Evolutionary conservation across 2,113 vertebrate genomes (phyloP).

Genomic region (Edolisoma coerulescens): DNA sequence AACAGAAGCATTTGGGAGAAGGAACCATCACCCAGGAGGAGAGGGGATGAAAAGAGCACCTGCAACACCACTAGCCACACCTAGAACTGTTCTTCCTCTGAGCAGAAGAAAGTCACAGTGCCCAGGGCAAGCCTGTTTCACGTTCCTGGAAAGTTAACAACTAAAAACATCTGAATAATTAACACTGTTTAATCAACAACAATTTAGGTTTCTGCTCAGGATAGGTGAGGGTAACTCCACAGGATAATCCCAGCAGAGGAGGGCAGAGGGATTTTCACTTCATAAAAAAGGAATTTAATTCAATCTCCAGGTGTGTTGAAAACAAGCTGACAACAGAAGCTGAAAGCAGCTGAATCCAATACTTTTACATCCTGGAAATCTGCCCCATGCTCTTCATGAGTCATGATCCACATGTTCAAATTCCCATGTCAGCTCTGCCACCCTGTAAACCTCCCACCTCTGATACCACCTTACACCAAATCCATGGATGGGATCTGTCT

Average conservation of each 20-base stretch:
- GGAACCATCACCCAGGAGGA: too few relatives aligned
- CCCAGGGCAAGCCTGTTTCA: background rate
- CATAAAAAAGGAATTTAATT: accelerated
- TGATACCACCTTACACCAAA: background rate
- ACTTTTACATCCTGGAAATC: background rate
- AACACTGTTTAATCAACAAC: background rate
- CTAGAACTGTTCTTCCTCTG: background rate
- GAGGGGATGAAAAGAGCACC: background rate
- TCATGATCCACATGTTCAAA: background rate
- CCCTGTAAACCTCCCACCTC: background rate
- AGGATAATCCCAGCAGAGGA: background rate
- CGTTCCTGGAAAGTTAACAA: background rate
- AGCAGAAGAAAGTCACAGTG: background rate
- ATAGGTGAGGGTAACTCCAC: background rate
- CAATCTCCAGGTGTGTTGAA: background rate
- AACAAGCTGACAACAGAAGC: background rate
- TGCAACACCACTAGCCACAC: background rate
- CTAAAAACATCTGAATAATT: background rate
- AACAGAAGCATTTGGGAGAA: background rate
- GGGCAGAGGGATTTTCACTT: background rate
- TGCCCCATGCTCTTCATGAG: background rate
- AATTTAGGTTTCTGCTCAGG: background rate
- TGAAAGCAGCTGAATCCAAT: background rate
- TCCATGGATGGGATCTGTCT: background rate
- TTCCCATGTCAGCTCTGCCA: background rate